phyloP scores from a whole-genome alignment of 2,797 vertebrate genomes.

The Protosalanx chinensis region DNA sequence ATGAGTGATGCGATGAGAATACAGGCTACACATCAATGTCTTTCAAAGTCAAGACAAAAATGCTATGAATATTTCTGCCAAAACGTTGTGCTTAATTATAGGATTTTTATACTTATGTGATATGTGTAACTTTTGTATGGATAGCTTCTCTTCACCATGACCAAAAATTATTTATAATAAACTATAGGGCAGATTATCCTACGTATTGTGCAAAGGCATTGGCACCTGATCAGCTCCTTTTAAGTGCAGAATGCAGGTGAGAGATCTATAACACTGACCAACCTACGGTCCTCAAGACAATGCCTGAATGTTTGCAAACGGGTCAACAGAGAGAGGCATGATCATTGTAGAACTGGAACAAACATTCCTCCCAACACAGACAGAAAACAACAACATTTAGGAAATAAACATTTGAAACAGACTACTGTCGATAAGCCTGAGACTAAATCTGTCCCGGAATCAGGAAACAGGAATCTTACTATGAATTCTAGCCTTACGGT shows the following conservation, averaged over 20 bases:
- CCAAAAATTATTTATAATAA: constrained; percentile 52
- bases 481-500: constrained; percentile 99
- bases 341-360: neutral
- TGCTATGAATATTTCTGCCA: constrained; percentile 10
- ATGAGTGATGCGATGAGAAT: constrained; percentile 39
- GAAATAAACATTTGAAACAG: neutral
- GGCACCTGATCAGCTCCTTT: constrained; percentile 18
- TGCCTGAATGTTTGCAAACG: constrained; percentile 14
- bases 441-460: constrained; percentile 86
- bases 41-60: constrained; percentile 61
- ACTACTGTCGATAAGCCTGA: neutral
- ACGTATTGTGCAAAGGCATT: constrained; percentile 21
- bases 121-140: neutral
- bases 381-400: constrained; percentile 1
- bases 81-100: neutral
- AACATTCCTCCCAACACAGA: neutral
- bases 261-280: neutral
- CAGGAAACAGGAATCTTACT: constrained; percentile 99
- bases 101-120: neutral
- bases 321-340: constrained; percentile 57
- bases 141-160: constrained; percentile 47
- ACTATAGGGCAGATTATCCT: constrained; percentile 69
- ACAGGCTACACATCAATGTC: constrained; percentile 33
- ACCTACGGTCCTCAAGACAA: neutral
- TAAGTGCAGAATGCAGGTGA: constrained; percentile 14